Percentiles rank a stretch among this genome's conserved stretches.
Evolutionary conservation across 2,888 invertebrate species (phyloP).

Genomic region (Cataglyphis cursor): DNA sequence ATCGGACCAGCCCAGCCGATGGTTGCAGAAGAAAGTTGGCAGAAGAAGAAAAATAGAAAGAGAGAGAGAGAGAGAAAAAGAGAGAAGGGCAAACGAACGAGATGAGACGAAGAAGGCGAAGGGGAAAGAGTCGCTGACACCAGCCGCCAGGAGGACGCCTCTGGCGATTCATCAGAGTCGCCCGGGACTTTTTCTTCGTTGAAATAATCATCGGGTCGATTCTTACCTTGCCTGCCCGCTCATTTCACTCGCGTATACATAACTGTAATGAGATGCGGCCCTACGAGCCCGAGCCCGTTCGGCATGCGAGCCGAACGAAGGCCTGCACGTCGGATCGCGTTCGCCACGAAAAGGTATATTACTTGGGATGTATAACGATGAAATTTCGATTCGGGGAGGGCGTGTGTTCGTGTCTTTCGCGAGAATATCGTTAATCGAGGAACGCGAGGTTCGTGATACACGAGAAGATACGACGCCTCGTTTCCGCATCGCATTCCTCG

Average conservation of each 20-base stretch:
- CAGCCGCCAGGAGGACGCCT: conserved; percentile 52
- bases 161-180: conserved; percentile 46
- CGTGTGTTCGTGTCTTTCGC: neutral
- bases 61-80: neutral
- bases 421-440: conserved; percentile 33
- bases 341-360: conserved; percentile 8
- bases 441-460: conserved; percentile 15
- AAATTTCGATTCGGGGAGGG: conserved; percentile 25
- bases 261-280: conserved; percentile 57
- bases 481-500: conserved; percentile 51
- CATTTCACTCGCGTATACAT: conserved; percentile 13
- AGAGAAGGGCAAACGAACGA: conserved; percentile 20
- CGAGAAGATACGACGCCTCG: conserved; percentile 14
- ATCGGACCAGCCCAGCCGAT: conserved; percentile 31
- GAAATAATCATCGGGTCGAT: conserved; percentile 60
- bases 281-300: no score
- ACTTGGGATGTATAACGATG: neutral
- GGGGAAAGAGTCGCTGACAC: conserved; percentile 30
- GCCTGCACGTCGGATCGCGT: conserved; percentile 11
- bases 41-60: conserved; percentile 28
- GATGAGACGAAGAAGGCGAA: neutral
- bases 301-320: neutral
- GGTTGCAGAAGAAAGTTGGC: conserved; percentile 53
- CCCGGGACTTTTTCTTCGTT: conserved; percentile 48
- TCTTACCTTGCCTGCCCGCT: conserved; percentile 16